Percentiles rank a stretch among this genome's conserved stretches.
Evolutionary conservation across 2,797 vertebrate genomes (phyloP).

Genomic region (Enteromius mattozi): DNA sequence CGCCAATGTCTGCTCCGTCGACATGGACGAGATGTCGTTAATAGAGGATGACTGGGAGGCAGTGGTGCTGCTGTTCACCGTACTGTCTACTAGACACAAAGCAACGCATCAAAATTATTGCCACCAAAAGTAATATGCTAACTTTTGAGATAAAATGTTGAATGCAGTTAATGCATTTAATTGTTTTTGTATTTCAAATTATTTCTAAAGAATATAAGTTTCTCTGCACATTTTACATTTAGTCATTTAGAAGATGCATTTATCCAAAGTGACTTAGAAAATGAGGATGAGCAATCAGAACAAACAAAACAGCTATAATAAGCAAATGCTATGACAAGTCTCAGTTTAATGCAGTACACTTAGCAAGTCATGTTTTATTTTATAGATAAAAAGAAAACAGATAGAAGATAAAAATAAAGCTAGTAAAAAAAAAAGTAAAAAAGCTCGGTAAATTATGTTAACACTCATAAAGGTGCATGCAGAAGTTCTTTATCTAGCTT

Average conservation of each 20-base stretch:
- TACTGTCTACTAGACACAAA: conserved; percentile 81
- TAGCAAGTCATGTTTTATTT: no score
- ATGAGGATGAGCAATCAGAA: no score
- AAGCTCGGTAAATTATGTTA: not conserved
- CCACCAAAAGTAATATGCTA: not conserved
- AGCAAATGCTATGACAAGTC: no score
- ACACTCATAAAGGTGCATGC: not conserved
- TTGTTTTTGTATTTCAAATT: not conserved
- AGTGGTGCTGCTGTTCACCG: conserved; percentile 86
- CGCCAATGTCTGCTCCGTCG: conserved; percentile 96
- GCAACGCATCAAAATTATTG: conserved; percentile 12
- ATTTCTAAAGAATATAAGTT: not conserved
- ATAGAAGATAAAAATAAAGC: no score
- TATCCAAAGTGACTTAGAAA: no score
- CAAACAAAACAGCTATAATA: no score
- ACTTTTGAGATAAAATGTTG: not conserved
- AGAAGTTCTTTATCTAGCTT: not conserved
- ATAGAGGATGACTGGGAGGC: conserved; percentile 95
- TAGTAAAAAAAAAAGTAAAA: no score
- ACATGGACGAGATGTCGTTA: conserved; percentile 99
- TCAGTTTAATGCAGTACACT: no score
- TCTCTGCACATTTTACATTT: not conserved
- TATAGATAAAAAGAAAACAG: no score
- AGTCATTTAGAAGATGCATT: no score
- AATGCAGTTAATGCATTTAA: not conserved